phyloP scores from a whole-genome alignment of 2,888 invertebrate genomes.

The Imbricaverruca yamaguchii region DNA sequence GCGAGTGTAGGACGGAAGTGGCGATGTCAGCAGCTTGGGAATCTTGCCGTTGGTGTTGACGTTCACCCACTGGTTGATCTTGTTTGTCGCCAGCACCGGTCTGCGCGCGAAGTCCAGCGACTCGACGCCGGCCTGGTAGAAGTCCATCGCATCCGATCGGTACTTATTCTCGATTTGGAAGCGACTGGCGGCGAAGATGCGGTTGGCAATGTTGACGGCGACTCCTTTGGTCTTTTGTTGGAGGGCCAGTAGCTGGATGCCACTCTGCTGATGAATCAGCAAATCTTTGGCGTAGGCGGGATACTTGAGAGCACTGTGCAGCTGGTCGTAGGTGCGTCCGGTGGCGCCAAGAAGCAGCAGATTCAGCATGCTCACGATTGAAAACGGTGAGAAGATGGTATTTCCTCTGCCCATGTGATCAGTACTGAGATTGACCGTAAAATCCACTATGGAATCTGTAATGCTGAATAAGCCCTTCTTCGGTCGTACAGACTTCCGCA shows the following conservation, averaged over 20 bases:
- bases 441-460: background rate
- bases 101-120: conserved; percentile 50
- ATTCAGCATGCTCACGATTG: conserved; percentile 41
- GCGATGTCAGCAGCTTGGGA: conserved; percentile 49
- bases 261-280: conserved; percentile 26
- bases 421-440: background rate
- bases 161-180: conserved; percentile 24
- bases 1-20: conserved; percentile 50
- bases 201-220: conserved; percentile 27
- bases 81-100: conserved; percentile 42
- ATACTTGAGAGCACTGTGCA: conserved; percentile 27
- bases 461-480: background rate
- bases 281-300: conserved; percentile 17
- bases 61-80: conserved; percentile 48
- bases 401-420: conserved; percentile 34
- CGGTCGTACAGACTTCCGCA: too few species aligned
- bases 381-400: conserved; percentile 43
- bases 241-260: conserved; percentile 22
- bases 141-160: conserved; percentile 24
- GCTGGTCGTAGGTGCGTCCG: conserved; percentile 25
- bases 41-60: conserved; percentile 49
- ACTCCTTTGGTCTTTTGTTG: background rate
- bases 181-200: conserved; percentile 27
- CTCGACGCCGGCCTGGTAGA: conserved; percentile 51
- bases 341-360: conserved; percentile 42